phyloP scores from a whole-genome alignment of 2,888 invertebrate species.

The Microctonus hyperodae region DNA sequence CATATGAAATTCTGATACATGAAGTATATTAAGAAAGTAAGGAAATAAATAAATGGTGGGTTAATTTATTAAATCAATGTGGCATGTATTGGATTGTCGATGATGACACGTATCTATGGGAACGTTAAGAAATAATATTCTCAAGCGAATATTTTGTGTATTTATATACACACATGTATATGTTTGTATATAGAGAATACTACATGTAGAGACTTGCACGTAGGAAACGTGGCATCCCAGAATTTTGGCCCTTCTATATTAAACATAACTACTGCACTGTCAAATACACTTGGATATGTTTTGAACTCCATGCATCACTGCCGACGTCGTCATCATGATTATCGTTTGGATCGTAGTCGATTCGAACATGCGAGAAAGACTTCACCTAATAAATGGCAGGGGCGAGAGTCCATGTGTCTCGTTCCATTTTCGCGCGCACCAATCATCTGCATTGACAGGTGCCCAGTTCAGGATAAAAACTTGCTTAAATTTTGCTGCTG shows the following conservation, averaged over 20 bases:
- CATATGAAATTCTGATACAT: slow-evolving; percentile 6
- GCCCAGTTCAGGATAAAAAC: slow-evolving; percentile 53
- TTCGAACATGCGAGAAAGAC: slow-evolving; percentile 10
- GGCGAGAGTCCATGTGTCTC: slow-evolving; percentile 43
- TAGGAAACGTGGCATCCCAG: slow-evolving; percentile 28
- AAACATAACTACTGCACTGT: neutral
- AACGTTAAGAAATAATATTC: neutral
- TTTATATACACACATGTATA: neutral
- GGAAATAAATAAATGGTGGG: neutral
- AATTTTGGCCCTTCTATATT: neutral
- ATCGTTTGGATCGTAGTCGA: neutral
- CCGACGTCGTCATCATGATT: slow-evolving; percentile 22
- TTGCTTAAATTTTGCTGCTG: slow-evolving; percentile 55
- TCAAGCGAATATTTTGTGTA: neutral
- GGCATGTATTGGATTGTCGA: slow-evolving; percentile 6
- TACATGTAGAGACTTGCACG: too few species aligned
- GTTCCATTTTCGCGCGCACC: slow-evolving; percentile 56
- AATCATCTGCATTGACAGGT: slow-evolving; percentile 58
- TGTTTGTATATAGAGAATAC: too few species aligned
- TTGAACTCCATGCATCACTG: slow-evolving; percentile 48
- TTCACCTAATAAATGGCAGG: slow-evolving; percentile 30
- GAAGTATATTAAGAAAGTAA: neutral
- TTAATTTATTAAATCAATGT: neutral
- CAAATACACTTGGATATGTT: slow-evolving; percentile 11
- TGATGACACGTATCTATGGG: slow-evolving; percentile 13